A percentile compares a stretch with the other conserved stretches of the same genome.
Evolutionary conservation across 2,797 vertebrate genomes (phyloP).

Genomic region (Kryptopterus vitreolus): DNA sequence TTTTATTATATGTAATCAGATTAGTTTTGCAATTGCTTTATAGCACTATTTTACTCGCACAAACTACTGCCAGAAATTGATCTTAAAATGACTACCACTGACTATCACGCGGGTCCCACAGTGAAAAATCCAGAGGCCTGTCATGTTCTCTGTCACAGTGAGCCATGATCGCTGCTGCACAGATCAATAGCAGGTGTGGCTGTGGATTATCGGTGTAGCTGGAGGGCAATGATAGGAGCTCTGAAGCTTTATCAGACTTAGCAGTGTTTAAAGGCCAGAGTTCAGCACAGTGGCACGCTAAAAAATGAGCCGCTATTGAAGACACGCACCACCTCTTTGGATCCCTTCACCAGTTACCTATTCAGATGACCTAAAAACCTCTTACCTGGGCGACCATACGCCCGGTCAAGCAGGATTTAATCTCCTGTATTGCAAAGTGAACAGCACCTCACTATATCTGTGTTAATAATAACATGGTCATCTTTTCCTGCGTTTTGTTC

Average conservation of each 20-base stretch:
- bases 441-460: constrained; percentile 25
- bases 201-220: constrained; percentile 71
- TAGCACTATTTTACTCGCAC: not conserved
- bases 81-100: constrained; percentile 16
- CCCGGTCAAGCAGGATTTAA: constrained; percentile 30
- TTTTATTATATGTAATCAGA: not conserved
- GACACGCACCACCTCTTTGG: constrained; percentile 60
- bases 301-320: constrained; percentile 67
- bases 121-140: constrained; percentile 65
- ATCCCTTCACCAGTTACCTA: constrained; percentile 61
- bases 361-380: constrained; percentile 53
- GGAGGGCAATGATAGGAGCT: constrained; percentile 76
- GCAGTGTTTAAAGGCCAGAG: constrained; percentile 66
- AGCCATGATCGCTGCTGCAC: constrained; percentile 75
- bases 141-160: constrained; percentile 66
- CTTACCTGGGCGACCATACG: constrained; percentile 51
- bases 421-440: constrained; percentile 13
- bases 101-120: not conserved
- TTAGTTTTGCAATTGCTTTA: not conserved
- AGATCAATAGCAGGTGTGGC: constrained; percentile 85
- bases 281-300: constrained; percentile 72
- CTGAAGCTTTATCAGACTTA: constrained; percentile 77
- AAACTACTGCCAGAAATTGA: constrained; percentile 9
- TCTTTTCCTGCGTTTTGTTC: constrained; percentile 31
- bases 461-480: constrained; percentile 38